Evolutionary conservation across 2,113 vertebrate genomes (phyloP).

Genomic region (Crypturellus undulatus): DNA sequence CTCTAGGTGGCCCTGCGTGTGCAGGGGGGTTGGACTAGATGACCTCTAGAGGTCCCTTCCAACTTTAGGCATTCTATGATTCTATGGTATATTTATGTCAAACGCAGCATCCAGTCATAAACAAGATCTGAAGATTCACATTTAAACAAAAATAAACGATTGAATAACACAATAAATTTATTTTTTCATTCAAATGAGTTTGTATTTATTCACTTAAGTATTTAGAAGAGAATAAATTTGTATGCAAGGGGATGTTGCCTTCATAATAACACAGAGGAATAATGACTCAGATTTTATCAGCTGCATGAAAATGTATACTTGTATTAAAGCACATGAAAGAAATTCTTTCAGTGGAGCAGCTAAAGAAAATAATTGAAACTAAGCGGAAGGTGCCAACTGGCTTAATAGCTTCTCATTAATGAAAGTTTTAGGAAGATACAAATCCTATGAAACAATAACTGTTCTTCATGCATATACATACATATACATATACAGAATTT

Average conservation of each 20-base stretch:
- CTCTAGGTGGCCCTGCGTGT: too few species aligned
- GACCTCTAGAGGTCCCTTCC: too few species aligned
- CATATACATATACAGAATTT: background rate
- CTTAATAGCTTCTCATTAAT: background rate
- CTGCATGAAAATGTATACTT: background rate
- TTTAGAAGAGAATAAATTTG: background rate
- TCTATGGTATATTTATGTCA: background rate
- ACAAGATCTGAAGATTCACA: background rate
- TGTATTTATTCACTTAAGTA: background rate
- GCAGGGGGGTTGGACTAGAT: too few species aligned
- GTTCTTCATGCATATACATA: background rate
- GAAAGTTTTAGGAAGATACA: background rate
- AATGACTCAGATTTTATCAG: constrained; percentile 10
- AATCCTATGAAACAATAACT: background rate
- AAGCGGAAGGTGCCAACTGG: background rate
- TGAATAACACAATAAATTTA: background rate
- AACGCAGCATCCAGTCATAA: background rate
- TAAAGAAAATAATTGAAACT: background rate
- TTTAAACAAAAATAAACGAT: background rate
- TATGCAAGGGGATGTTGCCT: background rate
- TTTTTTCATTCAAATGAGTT: background rate
- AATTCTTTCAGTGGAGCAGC: background rate
- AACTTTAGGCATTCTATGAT: too few species aligned
- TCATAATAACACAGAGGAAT: background rate
- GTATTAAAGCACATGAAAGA: background rate